These are phyloP conservation scores for Scrobipalpa atriplicella DNA, from an alignment of 2,888 invertebrate species.

Conservation along the genomic window DNA sequence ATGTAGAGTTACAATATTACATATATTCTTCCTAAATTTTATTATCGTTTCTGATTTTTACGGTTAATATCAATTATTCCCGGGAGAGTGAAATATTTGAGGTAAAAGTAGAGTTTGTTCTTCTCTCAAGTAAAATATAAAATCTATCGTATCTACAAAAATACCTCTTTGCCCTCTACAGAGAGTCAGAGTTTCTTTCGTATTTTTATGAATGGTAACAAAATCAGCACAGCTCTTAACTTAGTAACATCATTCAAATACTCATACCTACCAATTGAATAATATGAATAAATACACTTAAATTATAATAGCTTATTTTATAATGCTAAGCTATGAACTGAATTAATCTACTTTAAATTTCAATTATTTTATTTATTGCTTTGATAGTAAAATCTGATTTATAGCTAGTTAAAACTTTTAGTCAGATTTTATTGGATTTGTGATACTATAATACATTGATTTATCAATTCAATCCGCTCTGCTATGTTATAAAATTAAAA, in stretches of 20 bases:
- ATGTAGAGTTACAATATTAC: no score
- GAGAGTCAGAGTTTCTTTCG: no score
- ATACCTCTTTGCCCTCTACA: no score
- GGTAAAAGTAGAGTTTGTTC: no score
- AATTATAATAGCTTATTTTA: not conserved
- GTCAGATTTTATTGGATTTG: constrained; percentile 12
- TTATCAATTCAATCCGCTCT: not conserved
- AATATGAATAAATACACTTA: not conserved
- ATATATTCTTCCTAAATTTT: no score
- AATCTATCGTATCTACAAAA: no score
- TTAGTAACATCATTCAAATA: not conserved
- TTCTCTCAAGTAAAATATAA: no score
- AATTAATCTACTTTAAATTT: constrained; percentile 35
- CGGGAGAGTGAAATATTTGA: no score
- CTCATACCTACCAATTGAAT: not conserved
- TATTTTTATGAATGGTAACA: no score
- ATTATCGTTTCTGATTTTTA: no score
- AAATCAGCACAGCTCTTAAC: no score
- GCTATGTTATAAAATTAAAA: not conserved
- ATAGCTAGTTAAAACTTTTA: not conserved
- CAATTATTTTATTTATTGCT: not conserved
- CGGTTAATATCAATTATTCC: no score
- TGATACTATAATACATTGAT: not conserved
- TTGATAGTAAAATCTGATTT: constrained; percentile 1
- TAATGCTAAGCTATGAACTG: constrained; percentile 36